Conservation (phyloP, 2,113 vertebrate species). For the Daboia siamensis region DNA sequence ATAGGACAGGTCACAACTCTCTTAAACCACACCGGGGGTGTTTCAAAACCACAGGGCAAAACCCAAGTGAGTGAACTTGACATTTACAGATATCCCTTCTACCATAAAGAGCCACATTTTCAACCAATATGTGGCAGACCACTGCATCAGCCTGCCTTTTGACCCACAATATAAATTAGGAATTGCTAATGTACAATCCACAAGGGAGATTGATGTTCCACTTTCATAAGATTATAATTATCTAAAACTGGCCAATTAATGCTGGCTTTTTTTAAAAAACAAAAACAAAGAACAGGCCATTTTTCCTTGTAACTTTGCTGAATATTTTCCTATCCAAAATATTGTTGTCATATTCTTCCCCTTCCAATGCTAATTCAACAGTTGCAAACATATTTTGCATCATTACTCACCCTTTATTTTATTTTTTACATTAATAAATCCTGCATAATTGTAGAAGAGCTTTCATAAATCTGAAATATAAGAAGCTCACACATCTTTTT, state of each 20-base stretch:
- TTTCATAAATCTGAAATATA: not conserved
- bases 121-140: conserved; percentile 43
- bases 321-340: conserved; percentile 45
- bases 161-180: conserved; percentile 47
- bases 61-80: conserved; percentile 52
- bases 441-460: not conserved
- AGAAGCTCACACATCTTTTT: conserved; percentile 39
- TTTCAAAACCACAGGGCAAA: conserved; percentile 47
- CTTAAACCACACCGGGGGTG: conserved; percentile 53
- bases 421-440: not conserved
- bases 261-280: conserved; percentile 25
- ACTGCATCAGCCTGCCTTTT: conserved; percentile 44
- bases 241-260: conserved; percentile 36
- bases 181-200: conserved; percentile 40
- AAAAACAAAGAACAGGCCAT: conserved; percentile 35
- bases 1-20: not conserved
- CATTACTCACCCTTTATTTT: conserved; percentile 53
- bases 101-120: conserved; percentile 57
- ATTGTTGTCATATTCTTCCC: conserved; percentile 23
- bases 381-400: conserved; percentile 50
- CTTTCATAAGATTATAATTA: conserved; percentile 42
- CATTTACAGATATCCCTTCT: conserved; percentile 50
- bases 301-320: conserved; percentile 50
- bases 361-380: conserved; percentile 48
- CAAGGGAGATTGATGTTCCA: conserved; percentile 39